phyloP scores from a whole-genome alignment of 2,797 vertebrate genomes.

The Echeneis naucrates region DNA sequence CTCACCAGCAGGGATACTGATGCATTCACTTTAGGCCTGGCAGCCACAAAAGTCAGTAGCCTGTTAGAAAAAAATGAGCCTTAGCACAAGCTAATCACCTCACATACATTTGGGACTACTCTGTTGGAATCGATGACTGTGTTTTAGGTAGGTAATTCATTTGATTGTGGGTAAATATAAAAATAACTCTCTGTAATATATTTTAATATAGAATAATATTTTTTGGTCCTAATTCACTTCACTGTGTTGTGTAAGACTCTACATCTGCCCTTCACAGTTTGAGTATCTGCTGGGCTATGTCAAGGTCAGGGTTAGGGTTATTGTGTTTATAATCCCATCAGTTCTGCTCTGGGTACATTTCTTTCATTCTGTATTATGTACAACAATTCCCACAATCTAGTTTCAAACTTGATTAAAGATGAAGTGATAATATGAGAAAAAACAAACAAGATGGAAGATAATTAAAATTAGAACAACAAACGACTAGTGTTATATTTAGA shows the following conservation, averaged over 20 bases:
- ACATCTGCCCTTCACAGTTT: neutral
- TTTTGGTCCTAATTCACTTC: neutral
- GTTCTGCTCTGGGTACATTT: neutral
- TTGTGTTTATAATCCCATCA: neutral
- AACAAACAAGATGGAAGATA: neutral
- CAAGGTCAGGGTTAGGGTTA: neutral
- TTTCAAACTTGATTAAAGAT: neutral
- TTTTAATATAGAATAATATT: neutral
- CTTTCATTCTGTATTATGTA: neutral
- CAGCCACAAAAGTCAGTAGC: neutral
- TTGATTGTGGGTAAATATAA: neutral
- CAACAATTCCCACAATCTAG: neutral
- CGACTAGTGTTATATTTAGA: neutral
- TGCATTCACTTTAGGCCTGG: neutral
- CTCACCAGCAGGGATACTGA: constrained; percentile 6
- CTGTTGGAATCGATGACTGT: neutral
- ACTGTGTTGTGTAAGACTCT: neutral
- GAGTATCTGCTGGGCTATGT: neutral
- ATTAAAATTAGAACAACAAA: neutral
- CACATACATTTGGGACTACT: neutral
- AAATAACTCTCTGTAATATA: neutral
- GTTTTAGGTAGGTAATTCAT: neutral
- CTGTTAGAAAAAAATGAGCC: constrained; percentile 1
- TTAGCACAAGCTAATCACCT: neutral
- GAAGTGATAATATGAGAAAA: neutral